Evolutionary conservation across 2,797 vertebrate genomes (phyloP), one percentile per base, ranked within the genome.

Genomic region (Dicrostonyx torquatus): DNA sequence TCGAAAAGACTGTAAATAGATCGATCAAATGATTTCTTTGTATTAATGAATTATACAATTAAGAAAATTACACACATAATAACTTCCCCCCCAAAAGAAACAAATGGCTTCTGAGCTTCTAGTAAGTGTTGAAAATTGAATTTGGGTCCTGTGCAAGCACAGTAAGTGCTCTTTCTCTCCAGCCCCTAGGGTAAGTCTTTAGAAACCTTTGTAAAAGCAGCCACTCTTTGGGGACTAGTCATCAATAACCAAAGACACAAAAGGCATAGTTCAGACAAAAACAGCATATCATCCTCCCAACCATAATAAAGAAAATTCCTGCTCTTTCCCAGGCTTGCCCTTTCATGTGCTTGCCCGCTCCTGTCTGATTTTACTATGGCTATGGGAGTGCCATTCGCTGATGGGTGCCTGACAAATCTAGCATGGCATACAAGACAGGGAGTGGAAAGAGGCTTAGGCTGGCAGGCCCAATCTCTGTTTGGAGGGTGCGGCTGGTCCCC

Each of bases 41-140:
- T 98, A 97, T 96, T 98, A 98, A 98, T 98, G 96, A 97, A 70
- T 94, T 98, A 98, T 99, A 98, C 98, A 99, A 98, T 97, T 98
- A 82, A 89, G 78, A 96, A 85, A 94, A 89, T 43, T 86, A 95
- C 97, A 96, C 95, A 94, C 96, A 94, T 80, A 97, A 97, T 92
- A 82, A 91, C 89, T n/a, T n/a, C n/a, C n/a, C n/a, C n/a, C n/a
- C n/a, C n/a, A n/a, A n/a, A n/a, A n/a, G n/a, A n/a, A n/a, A n/a
- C n/a, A n/a, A n/a, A n/a, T n/a, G n/a, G n/a, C n/a, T n/a, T n/a
- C n/a, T 53, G 66, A 86, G 48, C 5, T 29, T 70, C 29, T 8
- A 77, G 6, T 40, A 37, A 37, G n/a, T 72, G 0, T 50, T 40
- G 14, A 1, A 14, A 55, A 72, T 53, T 2, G 24, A 86, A 37